Base-by-base conservation (phyloP, 2,888 invertebrate genomes). In the Calephelis perditalis region DNA sequence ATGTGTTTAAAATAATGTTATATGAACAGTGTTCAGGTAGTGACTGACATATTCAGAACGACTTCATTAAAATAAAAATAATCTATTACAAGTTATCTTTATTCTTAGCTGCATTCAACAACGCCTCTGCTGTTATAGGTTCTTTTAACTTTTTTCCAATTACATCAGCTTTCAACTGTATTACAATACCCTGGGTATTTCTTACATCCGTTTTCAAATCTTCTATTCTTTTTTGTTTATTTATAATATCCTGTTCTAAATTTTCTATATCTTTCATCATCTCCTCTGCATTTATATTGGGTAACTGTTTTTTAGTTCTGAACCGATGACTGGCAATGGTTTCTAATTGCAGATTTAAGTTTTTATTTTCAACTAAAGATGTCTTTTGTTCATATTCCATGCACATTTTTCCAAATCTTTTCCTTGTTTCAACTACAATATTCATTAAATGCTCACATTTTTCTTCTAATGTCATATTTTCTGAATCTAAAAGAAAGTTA, bases 361-460 rank as follows among this genome's bases (percentile, higher is more conserved):
- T 65, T 73, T 86, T 83, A 47, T 84, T 82, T 52, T 86, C 85
- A 62, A 86, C 70, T 0, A 81, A 12, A 0, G 78, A 72, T 0
- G 73, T 71, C 69, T 88, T 90, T 11, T 79, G 74, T 26, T 84
- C 77, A 44, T 88, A 89, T 0, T 86, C 83, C 0, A 78, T 65
- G 36, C 85, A 86, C 71, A 79, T 79, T 67, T 82, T 84, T 0
- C 88, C 82, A 58, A 81, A 85, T 7, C 74, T 69, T 71, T 82
- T 93, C 72, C 90, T 91, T 62, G 77, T 80, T 76, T 79, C 91
- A 8, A 88, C 87, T 0, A 89, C 87, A 2, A 82, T 70, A 45
- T 81, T 83, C 90, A 90, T 86, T 0, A 88, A 70, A 56, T 85
- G 77, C 66, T 89, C 88, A 62, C 86, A 86, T 73, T 84, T 81